Evolutionary conservation across 2,113 vertebrate genomes (phyloP), one percentile per base, ranked within the genome.

Genomic region (Gadus chalcogrammus): DNA sequence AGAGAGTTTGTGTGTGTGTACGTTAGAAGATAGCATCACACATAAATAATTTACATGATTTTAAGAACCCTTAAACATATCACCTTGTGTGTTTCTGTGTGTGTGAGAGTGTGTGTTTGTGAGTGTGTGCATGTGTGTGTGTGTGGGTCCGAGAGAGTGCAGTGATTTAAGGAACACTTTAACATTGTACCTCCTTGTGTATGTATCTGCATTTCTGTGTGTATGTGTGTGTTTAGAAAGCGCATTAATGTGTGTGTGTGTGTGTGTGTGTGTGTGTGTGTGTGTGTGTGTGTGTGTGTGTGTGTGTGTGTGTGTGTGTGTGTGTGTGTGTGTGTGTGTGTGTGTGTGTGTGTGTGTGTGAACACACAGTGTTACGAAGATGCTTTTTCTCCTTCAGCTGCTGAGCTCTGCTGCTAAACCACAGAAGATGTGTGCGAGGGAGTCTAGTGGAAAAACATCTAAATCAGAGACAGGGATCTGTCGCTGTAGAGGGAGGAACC

Each of bases 391-490:
- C 16, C 27, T n/a, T 61, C 2, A 31, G 31, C 61, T 31, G 24
- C 62, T 55, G 12, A 55, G 31, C 16, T 3, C 52, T 55, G 4
- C 27, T 31, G 15, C 62, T 64, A 38, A 64, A 64, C 62, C 28
- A 63, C 27, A 31, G 61, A 7, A 28, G 3, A 15, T 24, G 16
- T n/a, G 3, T 53, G 9, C 35, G 55, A 3, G 31, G 60, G 66
- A 61, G 24, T 75, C 68, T 55, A 67, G 15, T 70, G 64, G 7
- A 60, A 31, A 31, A 31, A 31, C 0, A 48, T 9, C 42, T 48
- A 22, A 75, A 69, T 75, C 38, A 71, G 48, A 65, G 59, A 69
- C 18, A 8, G 70, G 72, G 58, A 61, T 74, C 58, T 70, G 59
- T 66, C 5, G 64, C 55, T 60, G 64, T 53, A 69, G 64, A 38